Evolutionary conservation across 2,113 vertebrate genomes (phyloP).

Genomic region (Oryzias melastigma): DNA sequence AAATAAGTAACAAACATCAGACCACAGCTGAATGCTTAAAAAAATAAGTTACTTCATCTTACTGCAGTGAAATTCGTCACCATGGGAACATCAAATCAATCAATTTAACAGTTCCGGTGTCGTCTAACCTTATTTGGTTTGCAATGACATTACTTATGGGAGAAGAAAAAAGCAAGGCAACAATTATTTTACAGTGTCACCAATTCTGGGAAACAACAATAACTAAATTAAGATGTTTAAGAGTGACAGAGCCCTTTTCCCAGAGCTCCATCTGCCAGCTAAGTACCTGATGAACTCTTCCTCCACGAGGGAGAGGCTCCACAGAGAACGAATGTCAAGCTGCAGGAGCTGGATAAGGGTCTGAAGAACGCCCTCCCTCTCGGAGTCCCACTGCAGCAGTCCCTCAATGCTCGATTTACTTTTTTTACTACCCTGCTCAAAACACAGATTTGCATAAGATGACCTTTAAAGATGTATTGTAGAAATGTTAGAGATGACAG

Average conservation of each 20-base stretch:
- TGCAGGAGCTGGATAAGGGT: constrained; percentile 87
- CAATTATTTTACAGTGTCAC: background rate
- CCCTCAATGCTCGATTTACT: constrained; percentile 64
- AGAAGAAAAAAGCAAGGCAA: background rate
- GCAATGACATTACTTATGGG: background rate
- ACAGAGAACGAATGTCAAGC: constrained; percentile 86
- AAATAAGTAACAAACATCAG: no score
- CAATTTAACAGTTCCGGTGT: constrained; percentile 1
- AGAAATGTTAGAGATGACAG: background rate
- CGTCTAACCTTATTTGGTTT: background rate
- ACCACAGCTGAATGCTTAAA: no score
- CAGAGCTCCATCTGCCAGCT: background rate
- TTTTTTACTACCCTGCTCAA: constrained; percentile 83
- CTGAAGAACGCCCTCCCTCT: constrained; percentile 81
- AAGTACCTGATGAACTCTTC: constrained; percentile 90
- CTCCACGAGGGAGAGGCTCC: constrained; percentile 86
- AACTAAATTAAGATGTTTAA: constrained; percentile 6
- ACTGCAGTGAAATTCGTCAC: constrained; percentile 2
- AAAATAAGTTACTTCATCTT: background rate
- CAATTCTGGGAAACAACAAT: constrained; percentile 16
- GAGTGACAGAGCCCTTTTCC: background rate
- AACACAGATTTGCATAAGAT: background rate
- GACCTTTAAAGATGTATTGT: background rate
- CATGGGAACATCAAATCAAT: background rate
- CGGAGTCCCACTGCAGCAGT: constrained; percentile 85